Evolutionary conservation across 53 echinoderm and acorn worm genomes (phyloP).

Genomic region (Crossaster papposus): DNA sequence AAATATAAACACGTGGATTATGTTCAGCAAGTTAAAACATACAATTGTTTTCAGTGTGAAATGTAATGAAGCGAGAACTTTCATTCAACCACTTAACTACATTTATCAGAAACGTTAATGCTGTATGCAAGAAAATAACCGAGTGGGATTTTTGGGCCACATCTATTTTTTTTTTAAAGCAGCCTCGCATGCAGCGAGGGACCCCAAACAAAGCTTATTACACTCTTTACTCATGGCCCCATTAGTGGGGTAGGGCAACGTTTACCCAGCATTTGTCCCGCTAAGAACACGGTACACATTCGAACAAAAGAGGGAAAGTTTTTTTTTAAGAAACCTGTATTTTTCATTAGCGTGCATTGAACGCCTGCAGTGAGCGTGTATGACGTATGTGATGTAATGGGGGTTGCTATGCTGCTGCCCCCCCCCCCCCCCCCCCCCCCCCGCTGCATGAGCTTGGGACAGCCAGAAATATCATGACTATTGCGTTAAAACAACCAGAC

Average conservation of each 20-base stretch:
- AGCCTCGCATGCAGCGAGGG: not conserved
- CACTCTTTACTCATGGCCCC: slow-evolving; percentile 39
- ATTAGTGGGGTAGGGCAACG: slow-evolving; percentile 38
- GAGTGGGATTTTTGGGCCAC: slow-evolving; percentile 46
- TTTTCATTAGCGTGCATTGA: slow-evolving; percentile 55
- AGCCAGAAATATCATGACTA: slow-evolving; percentile 22
- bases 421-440: slow-evolving; percentile 21
- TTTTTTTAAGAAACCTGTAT: slow-evolving; percentile 55
- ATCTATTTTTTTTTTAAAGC: slow-evolving; percentile 12
- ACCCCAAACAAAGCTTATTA: slow-evolving; percentile 42
- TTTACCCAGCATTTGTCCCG: slow-evolving; percentile 52
- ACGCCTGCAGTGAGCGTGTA: slow-evolving; percentile 29
- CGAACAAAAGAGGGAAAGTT: slow-evolving; percentile 57
- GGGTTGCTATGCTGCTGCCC: slow-evolving; percentile 37
- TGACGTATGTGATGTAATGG: slow-evolving; percentile 50
- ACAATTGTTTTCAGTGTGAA: not conserved
- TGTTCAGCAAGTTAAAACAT: slow-evolving; percentile 32
- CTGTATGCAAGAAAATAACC: slow-evolving; percentile 3
- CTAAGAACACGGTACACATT: slow-evolving; percentile 56
- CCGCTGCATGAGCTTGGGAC: slow-evolving; percentile 48
- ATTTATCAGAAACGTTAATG: not conserved
- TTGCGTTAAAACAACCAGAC: slow-evolving; percentile 34
- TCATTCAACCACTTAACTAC: not conserved
- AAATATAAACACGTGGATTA: slow-evolving; percentile 32
- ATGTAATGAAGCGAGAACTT: not conserved